Evolutionary conservation across 2,797 vertebrate genomes (phyloP).

Genomic region (Anas acuta): DNA sequence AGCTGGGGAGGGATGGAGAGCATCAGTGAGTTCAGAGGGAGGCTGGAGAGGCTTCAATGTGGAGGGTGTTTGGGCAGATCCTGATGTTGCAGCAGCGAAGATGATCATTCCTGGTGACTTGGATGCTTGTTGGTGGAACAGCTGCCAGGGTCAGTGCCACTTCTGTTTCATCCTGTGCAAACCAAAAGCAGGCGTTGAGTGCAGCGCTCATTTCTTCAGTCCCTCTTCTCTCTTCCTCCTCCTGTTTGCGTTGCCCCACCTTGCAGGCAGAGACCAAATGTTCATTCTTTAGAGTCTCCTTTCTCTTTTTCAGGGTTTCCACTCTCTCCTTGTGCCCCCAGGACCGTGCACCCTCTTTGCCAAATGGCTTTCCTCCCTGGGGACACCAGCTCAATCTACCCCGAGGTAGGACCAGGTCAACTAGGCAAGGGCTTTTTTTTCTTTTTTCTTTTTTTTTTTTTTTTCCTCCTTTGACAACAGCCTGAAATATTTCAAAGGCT

Average conservation of each 20-base stretch:
- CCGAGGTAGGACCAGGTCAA: not conserved
- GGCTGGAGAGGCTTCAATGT: not conserved
- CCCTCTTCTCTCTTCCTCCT: not conserved
- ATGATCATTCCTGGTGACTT: rapidly evolving
- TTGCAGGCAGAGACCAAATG: not conserved
- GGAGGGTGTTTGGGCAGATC: not conserved
- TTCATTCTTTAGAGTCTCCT: not conserved
- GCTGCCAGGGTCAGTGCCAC: not conserved
- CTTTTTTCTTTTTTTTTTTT: not conserved
- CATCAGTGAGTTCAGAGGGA: not conserved
- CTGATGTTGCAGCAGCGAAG: not conserved
- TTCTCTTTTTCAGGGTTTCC: not conserved
- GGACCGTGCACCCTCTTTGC: not conserved
- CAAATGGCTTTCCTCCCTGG: not conserved
- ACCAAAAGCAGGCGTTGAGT: not conserved
- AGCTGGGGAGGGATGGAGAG: not conserved
- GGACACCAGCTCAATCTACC: not conserved
- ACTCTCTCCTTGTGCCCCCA: not conserved
- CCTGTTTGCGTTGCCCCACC: not conserved
- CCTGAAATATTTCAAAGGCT: not conserved
- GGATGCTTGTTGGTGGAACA: not conserved
- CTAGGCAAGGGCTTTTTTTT: not conserved
- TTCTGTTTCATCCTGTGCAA: not conserved
- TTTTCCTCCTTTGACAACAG: not conserved
- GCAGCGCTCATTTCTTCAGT: not conserved